Base-by-base conservation (phyloP, 2,888 invertebrate genomes). In the Aromia moschata region DNA sequence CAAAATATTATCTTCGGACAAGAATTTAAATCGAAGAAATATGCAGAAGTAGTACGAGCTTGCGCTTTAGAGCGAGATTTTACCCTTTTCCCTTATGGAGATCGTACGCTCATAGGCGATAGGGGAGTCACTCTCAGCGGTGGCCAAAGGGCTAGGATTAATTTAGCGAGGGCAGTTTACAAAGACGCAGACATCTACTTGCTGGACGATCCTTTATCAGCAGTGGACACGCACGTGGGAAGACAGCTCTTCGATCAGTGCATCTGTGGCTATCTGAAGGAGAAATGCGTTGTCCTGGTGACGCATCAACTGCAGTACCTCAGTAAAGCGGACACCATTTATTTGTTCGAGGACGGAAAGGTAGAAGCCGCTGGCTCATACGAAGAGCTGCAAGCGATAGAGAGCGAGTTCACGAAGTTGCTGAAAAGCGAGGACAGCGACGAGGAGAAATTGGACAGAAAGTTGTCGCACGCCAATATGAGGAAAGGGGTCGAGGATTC, bases 1-100 rank as follows among this genome's bases (percentile, higher is more conserved):
- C 93, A 96, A 73, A 98, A 98, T 79, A 93, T 98, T 65, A 78
- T 94, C 1, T 96, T 97, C 79, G 96, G 96, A 0, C 86, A 85
- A 74, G 82, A 85, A 65, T 89, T 86, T 86, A 88, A 89, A 68
- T 82, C 84, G 16, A 83, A 85, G 15, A 84, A 86, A 12, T 89
- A 84, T 78, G 90, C 84, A 79, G 81, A 86, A 56, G 88, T 87
- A 36, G 81, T 93, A 2, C 84, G 85, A 31, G 87, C 86, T 0
- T 90, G 90, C 72, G 88, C 89, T 1, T 82, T 91, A 54, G 86
- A 87, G 73, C 79, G 85, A 57, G 93, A 94, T 78, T 87, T 93
- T 71, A 79, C 83, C 5, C 79, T 89, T 63, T 84, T 93, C 72
- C 89, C 91, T 7, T 85, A 89, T 68, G 92, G 91, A 0, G 93